These are phyloP conservation scores for Elachura formosa DNA, from an alignment of 2,113 vertebrate species.

Conservation along the genomic window DNA sequence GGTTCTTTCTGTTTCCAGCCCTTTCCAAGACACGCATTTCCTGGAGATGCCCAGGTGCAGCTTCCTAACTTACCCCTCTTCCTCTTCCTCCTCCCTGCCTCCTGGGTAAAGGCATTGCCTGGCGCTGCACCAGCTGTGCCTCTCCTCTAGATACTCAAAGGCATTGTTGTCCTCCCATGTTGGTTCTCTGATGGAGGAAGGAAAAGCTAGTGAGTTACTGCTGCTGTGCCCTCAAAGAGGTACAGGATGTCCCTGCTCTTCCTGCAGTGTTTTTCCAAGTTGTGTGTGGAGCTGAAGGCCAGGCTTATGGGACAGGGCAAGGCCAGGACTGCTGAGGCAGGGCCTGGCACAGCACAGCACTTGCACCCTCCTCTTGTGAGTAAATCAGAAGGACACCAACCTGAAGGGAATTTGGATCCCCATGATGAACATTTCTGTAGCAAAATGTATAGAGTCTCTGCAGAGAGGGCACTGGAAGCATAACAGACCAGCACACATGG, in stretches of 20 bases:
- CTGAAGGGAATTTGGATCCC: neutral
- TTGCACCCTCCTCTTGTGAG: neutral
- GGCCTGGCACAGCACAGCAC: neutral
- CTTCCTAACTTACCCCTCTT: neutral
- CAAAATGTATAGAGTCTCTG: accelerated
- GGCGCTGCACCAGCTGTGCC: neutral
- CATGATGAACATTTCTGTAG: neutral
- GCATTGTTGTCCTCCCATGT: neutral
- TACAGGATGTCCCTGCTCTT: neutral
- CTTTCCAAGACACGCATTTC: neutral
- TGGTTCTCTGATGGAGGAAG: neutral
- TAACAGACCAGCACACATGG: neutral
- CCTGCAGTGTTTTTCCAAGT: neutral
- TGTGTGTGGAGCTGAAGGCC: neutral
- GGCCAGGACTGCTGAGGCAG: neutral
- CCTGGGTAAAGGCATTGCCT: neutral
- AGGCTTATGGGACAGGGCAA: neutral
- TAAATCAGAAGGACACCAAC: neutral
- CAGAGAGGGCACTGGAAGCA: accelerated
- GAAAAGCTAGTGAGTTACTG: neutral
- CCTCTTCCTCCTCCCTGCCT: neutral
- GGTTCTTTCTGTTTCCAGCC: neutral
- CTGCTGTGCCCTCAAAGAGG: too few species aligned
- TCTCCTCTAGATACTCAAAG: accelerated
- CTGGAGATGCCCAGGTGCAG: too few species aligned